These are phyloP conservation scores for Ichneumoninae sp. DNA, from an alignment of 2,888 invertebrate genomes.

Conservation along the genomic window DNA sequence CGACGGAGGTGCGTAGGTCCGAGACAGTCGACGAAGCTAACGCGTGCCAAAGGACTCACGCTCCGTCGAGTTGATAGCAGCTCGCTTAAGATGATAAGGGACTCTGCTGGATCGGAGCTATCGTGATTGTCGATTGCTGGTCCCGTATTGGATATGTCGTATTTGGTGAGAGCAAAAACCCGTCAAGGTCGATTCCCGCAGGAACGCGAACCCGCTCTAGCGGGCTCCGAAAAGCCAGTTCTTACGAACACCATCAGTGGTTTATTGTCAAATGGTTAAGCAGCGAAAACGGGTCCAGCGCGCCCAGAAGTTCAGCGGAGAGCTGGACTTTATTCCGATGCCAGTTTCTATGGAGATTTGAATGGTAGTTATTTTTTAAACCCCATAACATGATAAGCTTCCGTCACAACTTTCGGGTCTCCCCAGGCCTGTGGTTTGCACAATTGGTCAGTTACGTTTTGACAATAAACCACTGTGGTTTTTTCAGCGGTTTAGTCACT, in stretches of 20 bases:
- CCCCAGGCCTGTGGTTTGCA: too few relatives aligned
- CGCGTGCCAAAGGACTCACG: conserved; percentile 35
- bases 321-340: not conserved
- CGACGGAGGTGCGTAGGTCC: conserved; percentile 2
- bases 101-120: conserved; percentile 40
- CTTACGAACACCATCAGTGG: not conserved
- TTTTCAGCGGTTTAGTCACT: too few relatives aligned
- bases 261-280: not conserved
- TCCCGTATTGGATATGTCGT: conserved; percentile 78
- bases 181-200: conserved; percentile 18
- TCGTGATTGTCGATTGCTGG: conserved; percentile 67
- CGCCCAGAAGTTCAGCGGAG: not conserved
- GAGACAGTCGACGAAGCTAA: not conserved
- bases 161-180: conserved; percentile 72
- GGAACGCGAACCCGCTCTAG: not conserved
- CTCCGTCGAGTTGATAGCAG: conserved; percentile 50
- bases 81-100: conserved; percentile 33
- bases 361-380: too few relatives aligned
- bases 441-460: too few relatives aligned
- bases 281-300: not conserved
- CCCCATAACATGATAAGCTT: too few relatives aligned
- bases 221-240: too few relatives aligned
- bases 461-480: too few relatives aligned
- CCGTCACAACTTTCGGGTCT: too few relatives aligned
- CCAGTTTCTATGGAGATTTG: too few relatives aligned